phyloP scores from a whole-genome alignment of 2,113 vertebrate genomes.

The Dicentrarchus labrax region DNA sequence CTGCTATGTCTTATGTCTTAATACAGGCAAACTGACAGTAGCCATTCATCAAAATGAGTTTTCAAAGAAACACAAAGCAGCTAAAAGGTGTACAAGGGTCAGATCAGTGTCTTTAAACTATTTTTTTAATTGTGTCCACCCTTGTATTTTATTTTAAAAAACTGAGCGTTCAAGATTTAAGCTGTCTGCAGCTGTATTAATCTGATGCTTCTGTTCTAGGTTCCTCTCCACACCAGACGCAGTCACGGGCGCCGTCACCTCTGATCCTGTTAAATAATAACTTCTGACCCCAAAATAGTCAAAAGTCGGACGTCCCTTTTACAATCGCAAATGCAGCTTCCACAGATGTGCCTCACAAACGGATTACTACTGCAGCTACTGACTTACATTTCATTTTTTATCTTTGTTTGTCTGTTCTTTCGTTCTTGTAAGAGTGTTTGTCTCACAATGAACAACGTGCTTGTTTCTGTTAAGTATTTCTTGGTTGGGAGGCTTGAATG shows the following conservation, averaged over 20 bases:
- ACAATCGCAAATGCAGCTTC: slow-evolving; percentile 17
- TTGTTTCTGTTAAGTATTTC: slow-evolving; percentile 8
- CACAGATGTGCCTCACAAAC: slow-evolving; percentile 32
- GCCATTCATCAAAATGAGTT: not conserved
- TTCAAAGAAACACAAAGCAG: not conserved
- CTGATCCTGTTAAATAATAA: slow-evolving; percentile 40
- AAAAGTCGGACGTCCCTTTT: slow-evolving; percentile 1
- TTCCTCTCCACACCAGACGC: slow-evolving; percentile 61
- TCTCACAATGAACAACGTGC: slow-evolving; percentile 25
- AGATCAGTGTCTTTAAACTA: not conserved
- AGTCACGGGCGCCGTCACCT: slow-evolving; percentile 71
- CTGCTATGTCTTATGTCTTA: not conserved
- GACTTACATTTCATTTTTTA: not conserved
- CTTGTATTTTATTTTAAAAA: not conserved
- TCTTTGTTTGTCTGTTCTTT: slow-evolving; percentile 4
- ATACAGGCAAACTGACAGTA: not conserved
- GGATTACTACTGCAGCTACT: slow-evolving; percentile 26
- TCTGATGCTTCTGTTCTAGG: slow-evolving; percentile 66
- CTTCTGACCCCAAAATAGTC: not conserved
- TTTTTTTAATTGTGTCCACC: not conserved
- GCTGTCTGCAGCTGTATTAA: not conserved
- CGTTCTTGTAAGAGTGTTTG: slow-evolving; percentile 11
- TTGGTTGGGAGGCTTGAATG: slow-evolving; percentile 34
- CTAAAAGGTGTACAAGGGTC: not conserved
- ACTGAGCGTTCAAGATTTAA: not conserved